Conservation (phyloP, 2,888 invertebrate species). For the Drosophila buzzatii region DNA sequence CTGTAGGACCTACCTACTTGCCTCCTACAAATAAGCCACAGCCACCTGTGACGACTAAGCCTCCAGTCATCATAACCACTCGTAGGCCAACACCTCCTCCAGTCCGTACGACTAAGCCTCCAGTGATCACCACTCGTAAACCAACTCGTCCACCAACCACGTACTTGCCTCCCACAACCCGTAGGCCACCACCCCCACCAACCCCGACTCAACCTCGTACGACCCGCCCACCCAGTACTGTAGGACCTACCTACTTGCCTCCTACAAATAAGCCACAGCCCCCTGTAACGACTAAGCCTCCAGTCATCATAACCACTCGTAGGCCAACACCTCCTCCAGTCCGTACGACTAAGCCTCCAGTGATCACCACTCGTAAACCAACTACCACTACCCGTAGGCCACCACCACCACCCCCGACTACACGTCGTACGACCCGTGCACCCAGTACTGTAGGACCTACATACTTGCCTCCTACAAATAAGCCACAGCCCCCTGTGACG, state of each 20-base stretch:
- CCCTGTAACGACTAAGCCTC: conserved; percentile 29
- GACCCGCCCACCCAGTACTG: conserved; percentile 16
- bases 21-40: conserved; percentile 58
- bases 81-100: background rate
- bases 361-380: background rate
- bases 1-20: conserved; percentile 57
- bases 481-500: conserved; percentile 50
- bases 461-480: conserved; percentile 61
- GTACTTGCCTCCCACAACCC: too few relatives aligned
- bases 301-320: background rate
- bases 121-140: background rate
- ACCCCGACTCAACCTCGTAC: background rate
- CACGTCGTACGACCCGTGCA: too few relatives aligned
- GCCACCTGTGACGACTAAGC: conserved; percentile 36
- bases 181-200: too few relatives aligned
- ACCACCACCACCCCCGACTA: conserved; percentile 13
- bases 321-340: too few relatives aligned
- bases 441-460: conserved; percentile 49
- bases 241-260: conserved; percentile 61
- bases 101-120: background rate
- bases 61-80: background rate
- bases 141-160: background rate
- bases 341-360: conserved; percentile 4
- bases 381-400: background rate
- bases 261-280: conserved; percentile 57